These are phyloP conservation scores for Eupithecia tripunctaria DNA, from an alignment of 2,888 invertebrate genomes.

Conservation along the genomic window DNA sequence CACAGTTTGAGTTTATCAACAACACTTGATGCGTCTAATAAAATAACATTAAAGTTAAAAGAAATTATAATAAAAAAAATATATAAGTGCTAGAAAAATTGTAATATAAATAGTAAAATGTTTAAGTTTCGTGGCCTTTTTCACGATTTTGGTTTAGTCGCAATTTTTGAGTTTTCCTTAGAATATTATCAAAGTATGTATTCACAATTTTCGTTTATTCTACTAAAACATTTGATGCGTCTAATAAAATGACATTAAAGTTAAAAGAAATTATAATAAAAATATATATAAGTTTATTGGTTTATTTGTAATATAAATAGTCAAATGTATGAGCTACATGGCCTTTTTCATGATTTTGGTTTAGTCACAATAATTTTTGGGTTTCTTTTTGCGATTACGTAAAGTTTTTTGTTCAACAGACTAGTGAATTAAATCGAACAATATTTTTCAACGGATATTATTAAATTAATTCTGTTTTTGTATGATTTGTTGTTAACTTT, in stretches of 20 bases:
- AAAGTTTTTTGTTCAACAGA: not conserved
- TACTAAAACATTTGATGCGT: not conserved
- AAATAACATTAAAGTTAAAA: not conserved
- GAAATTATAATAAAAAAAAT: not conserved
- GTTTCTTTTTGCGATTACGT: not conserved
- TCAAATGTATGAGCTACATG: not conserved
- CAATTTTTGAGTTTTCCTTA: not conserved
- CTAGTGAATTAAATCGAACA: slow-evolving; percentile 10
- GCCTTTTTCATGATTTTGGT: not conserved
- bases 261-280: not conserved
- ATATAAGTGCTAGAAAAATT: not conserved
- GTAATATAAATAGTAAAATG: not conserved
- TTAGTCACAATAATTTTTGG: not conserved
- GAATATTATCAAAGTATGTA: not conserved
- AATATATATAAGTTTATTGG: not conserved
- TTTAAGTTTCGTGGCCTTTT: not conserved
- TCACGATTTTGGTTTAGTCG: not conserved
- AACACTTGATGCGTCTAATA: not conserved
- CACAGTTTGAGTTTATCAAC: not conserved
- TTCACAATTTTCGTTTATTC: not conserved
- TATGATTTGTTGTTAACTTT: slow-evolving; percentile 41
- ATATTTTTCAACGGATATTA: slow-evolving; percentile 4
- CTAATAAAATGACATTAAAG: not conserved
- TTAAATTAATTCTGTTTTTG: slow-evolving; percentile 15
- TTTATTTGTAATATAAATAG: not conserved